Percentiles rank a stretch among this genome's conserved stretches.
These are phyloP conservation scores for Apamea epomidion DNA, from an alignment of 2,888 invertebrate species.

Conservation along the genomic window DNA sequence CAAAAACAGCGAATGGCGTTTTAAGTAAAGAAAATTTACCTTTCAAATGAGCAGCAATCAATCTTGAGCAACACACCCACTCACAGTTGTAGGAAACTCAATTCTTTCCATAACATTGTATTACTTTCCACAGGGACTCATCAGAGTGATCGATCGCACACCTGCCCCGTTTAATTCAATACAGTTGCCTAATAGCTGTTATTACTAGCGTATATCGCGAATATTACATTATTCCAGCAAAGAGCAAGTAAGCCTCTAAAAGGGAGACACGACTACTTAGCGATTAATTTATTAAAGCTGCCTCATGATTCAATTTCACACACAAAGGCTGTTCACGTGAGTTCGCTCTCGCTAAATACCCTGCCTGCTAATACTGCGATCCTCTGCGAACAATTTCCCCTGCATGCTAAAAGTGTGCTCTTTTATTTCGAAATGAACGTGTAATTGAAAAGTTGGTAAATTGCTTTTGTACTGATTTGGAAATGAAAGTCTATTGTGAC, in stretches of 20 bases:
- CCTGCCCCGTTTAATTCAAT: constrained; percentile 74
- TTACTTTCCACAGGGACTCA: constrained; percentile 65
- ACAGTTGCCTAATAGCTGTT: constrained; percentile 71
- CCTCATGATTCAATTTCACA: constrained; percentile 82
- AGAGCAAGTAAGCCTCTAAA: constrained; percentile 74
- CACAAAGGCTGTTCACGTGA: constrained; percentile 75
- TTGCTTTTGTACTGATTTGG: constrained; percentile 12
- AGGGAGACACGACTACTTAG: constrained; percentile 79
- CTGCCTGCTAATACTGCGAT: constrained; percentile 19
- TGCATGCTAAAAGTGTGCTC: constrained; percentile 27
- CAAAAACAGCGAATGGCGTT: constrained; percentile 1
- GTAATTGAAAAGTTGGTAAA: constrained; percentile 21
- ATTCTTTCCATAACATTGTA: constrained; percentile 65
- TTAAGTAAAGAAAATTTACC: constrained; percentile 45
- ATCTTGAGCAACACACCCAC: constrained; percentile 54
- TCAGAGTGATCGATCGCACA: constrained; percentile 75
- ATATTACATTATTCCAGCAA: constrained; percentile 79
- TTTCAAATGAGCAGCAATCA: constrained; percentile 58
- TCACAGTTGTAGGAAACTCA: constrained; percentile 52
- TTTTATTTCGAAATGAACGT: constrained; percentile 26
- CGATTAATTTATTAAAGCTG: constrained; percentile 81
- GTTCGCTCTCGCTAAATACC: constrained; percentile 56
- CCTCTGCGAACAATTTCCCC: constrained; percentile 30
- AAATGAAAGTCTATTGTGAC: background rate
- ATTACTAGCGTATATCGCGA: constrained; percentile 74